phyloP scores from a whole-genome alignment of 2,113 vertebrate genomes.

The Phocoena sinus region DNA sequence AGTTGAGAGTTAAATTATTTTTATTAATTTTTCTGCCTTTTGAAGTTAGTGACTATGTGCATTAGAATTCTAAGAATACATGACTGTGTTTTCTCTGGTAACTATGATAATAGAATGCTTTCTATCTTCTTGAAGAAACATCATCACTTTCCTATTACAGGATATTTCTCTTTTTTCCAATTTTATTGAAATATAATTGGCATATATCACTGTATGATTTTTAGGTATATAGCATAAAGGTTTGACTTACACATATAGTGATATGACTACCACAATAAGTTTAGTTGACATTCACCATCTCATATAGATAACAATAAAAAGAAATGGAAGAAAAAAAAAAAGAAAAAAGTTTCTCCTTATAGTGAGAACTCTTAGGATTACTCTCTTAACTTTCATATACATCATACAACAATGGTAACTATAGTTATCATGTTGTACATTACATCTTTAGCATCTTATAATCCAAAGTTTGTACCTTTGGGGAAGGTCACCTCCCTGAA shows the following conservation, averaged over 20 bases:
- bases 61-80: neutral
- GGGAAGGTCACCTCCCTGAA: neutral
- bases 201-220: too few relatives aligned
- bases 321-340: neutral
- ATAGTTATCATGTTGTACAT: neutral
- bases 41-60: neutral
- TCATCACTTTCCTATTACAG: neutral
- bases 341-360: neutral
- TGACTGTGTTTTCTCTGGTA: neutral
- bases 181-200: neutral
- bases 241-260: neutral
- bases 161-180: neutral
- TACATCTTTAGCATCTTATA: neutral
- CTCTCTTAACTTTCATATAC: neutral
- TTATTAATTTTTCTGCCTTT: neutral
- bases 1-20: neutral
- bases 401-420: neutral
- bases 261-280: neutral
- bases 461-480: neutral
- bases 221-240: neutral
- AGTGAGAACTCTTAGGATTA: neutral
- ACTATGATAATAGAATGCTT: neutral
- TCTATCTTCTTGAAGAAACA: neutral
- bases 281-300: neutral
- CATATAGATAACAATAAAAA: neutral